These are phyloP conservation scores for Venusia cambrica DNA, from an alignment of 2,888 invertebrate species.

Conservation along the genomic window DNA sequence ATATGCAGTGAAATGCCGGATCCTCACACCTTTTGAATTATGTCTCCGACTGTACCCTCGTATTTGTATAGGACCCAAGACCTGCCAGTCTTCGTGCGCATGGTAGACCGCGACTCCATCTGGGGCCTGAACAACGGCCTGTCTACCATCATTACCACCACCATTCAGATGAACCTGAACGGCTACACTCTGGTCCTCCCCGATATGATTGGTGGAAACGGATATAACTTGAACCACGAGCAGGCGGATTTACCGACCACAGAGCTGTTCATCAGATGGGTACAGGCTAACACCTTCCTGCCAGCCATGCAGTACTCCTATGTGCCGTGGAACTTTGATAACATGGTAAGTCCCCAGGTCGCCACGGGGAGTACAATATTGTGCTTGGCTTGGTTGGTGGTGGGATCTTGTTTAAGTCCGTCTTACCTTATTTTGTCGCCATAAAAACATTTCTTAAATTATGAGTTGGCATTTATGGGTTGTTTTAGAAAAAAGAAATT, in stretches of 20 bases:
- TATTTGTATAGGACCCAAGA: slow-evolving; percentile 86
- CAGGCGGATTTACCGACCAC: slow-evolving; percentile 75
- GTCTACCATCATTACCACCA: slow-evolving; percentile 85
- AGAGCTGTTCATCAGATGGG: slow-evolving; percentile 89
- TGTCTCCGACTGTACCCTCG: too few species aligned
- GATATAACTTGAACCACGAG: slow-evolving; percentile 72
- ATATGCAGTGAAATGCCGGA: too few species aligned
- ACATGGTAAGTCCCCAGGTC: slow-evolving; percentile 66
- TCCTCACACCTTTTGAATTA: too few species aligned
- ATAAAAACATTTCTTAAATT: too few species aligned
- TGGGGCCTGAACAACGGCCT: slow-evolving; percentile 87
- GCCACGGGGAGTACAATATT: too few species aligned
- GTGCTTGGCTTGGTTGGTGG: too few species aligned
- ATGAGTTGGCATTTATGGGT: too few species aligned
- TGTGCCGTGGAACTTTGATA: slow-evolving; percentile 89
- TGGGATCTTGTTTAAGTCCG: too few species aligned
- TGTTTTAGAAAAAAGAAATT: too few species aligned
- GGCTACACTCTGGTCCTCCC: slow-evolving; percentile 89
- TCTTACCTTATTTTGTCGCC: too few species aligned
- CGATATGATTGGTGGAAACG: slow-evolving; percentile 89
- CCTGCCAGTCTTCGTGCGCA: slow-evolving; percentile 86
- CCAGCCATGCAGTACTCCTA: slow-evolving; percentile 90
- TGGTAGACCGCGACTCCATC: slow-evolving; percentile 88
- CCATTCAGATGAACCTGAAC: slow-evolving; percentile 83
- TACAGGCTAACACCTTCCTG: slow-evolving; percentile 88